phyloP scores from a whole-genome alignment of 2,888 invertebrate species.

The Holacanthella duospinosa region DNA sequence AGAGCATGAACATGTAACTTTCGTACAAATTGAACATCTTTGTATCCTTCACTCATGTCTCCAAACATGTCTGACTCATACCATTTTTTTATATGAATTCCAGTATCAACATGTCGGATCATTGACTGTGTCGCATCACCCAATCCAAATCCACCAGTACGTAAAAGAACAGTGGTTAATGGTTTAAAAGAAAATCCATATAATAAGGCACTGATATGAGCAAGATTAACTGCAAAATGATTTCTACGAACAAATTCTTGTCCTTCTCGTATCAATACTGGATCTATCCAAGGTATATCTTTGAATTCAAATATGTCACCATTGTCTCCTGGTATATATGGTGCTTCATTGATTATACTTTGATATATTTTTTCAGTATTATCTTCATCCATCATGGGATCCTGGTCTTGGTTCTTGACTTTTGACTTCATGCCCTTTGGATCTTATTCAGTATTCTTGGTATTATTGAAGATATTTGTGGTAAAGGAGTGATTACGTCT shows the following conservation, averaged over 20 bases:
- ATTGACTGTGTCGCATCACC: slow-evolving; percentile 1
- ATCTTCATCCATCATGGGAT: neutral
- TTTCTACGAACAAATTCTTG: neutral
- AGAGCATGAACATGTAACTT: neutral
- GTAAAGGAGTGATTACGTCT: too few relatives aligned
- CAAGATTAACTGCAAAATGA: neutral
- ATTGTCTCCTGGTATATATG: slow-evolving; percentile 4
- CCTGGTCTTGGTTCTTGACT: too few relatives aligned
- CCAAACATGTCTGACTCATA: neutral
- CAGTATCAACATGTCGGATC: slow-evolving; percentile 4
- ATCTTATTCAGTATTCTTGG: neutral
- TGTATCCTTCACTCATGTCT: neutral
- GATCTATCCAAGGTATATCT: slow-evolving; percentile 3
- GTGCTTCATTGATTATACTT: neutral
- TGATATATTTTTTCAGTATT: neutral
- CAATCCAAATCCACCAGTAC: slow-evolving; percentile 1
- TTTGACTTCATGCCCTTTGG: too few relatives aligned
- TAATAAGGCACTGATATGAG: neutral
- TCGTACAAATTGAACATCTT: slow-evolving; percentile 5
- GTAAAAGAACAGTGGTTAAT: neutral
- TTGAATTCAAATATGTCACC: neutral
- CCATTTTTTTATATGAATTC: neutral
- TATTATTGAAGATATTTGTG: too few relatives aligned
- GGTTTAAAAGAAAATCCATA: slow-evolving; percentile 1
- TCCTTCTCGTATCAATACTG: neutral